Conservation (phyloP, 1,140 invertebrate species). For the Drosophila kohkoa region DNA sequence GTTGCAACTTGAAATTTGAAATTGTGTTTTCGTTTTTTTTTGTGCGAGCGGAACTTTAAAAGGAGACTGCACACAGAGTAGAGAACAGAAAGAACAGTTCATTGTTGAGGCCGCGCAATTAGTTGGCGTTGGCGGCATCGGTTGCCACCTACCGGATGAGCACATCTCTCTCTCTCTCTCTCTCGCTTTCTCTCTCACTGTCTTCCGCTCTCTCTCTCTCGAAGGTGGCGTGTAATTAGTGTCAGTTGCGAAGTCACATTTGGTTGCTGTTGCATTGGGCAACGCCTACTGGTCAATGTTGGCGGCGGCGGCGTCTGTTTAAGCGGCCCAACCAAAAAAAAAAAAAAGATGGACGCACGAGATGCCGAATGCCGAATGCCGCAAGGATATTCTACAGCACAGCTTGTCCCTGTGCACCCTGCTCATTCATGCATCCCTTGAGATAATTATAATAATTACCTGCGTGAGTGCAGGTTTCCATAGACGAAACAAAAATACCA, state of each 20-base stretch:
- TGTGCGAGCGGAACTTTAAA: constrained; percentile 40
- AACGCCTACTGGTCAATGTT: constrained; percentile 65
- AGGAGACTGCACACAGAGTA: constrained; percentile 2
- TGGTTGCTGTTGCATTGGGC: constrained; percentile 65
- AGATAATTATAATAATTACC: constrained; percentile 85
- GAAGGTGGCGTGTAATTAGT: constrained; percentile 80
- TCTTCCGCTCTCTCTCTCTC: background rate
- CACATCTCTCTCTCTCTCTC: constrained; percentile 8
- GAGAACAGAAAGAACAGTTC: background rate
- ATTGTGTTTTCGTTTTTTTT: constrained; percentile 17
- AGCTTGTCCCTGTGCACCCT: constrained; percentile 33
- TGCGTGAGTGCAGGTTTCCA: constrained; percentile 84
- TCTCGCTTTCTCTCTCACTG: too few species aligned
- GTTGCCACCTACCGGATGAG: constrained; percentile 73
- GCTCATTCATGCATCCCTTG: constrained; percentile 83
- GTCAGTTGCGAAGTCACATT: constrained; percentile 85
- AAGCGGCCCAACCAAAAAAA: constrained; percentile 14
- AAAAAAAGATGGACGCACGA: constrained; percentile 65
- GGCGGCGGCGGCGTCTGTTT: constrained; percentile 11
- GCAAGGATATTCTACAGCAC: constrained; percentile 51
- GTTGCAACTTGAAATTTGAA: background rate
- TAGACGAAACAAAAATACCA: constrained; percentile 54
- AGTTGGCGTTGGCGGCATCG: constrained; percentile 53
- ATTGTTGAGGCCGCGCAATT: constrained; percentile 30
- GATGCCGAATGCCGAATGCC: constrained; percentile 44